Evolutionary conservation across 2,888 invertebrate species (phyloP).

Genomic region (Drosophila paucipuncta): DNA sequence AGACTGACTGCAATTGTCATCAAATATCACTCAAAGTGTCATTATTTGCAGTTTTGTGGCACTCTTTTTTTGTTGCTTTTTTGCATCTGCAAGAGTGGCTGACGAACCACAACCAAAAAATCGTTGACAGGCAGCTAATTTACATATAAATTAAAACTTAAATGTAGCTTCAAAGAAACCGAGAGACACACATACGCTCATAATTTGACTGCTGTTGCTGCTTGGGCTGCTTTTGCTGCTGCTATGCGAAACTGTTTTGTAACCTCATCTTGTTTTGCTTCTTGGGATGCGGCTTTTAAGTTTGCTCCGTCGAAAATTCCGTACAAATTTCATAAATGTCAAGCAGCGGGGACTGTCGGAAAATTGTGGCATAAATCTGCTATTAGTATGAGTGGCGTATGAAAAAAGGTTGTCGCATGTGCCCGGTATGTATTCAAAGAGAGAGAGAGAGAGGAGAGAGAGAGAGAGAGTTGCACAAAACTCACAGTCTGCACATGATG

Average conservation of each 20-base stretch:
- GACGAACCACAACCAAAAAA: constrained; percentile 28
- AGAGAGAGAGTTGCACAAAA: constrained; percentile 1
- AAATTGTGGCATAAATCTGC: constrained; percentile 55
- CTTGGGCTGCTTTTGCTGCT: background rate
- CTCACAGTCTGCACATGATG: constrained; percentile 59
- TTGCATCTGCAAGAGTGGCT: constrained; percentile 1
- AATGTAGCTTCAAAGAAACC: constrained; percentile 48
- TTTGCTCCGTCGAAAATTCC: constrained; percentile 61
- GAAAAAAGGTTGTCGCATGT: constrained; percentile 57
- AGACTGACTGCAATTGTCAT: constrained; percentile 56
- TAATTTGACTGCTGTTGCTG: constrained; percentile 26
- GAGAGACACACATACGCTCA: constrained; percentile 30
- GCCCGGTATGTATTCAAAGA: constrained; percentile 12
- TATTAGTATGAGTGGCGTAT: constrained; percentile 31
- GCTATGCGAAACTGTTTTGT: constrained; percentile 54
- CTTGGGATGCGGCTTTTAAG: constrained; percentile 54
- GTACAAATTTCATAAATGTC: constrained; percentile 75
- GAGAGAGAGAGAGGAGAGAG: background rate
- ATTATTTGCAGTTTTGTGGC: constrained; percentile 75
- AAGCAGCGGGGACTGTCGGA: constrained; percentile 45
- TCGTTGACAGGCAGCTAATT: constrained; percentile 59
- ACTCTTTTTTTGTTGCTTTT: constrained; percentile 20
- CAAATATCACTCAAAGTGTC: constrained; percentile 69
- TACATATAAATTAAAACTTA: constrained; percentile 79
- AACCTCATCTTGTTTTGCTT: constrained; percentile 54